Evolutionary conservation across 2,797 vertebrate genomes (phyloP), one percentile per base, ranked within the genome.

Genomic region (Argyrosomus regius): DNA sequence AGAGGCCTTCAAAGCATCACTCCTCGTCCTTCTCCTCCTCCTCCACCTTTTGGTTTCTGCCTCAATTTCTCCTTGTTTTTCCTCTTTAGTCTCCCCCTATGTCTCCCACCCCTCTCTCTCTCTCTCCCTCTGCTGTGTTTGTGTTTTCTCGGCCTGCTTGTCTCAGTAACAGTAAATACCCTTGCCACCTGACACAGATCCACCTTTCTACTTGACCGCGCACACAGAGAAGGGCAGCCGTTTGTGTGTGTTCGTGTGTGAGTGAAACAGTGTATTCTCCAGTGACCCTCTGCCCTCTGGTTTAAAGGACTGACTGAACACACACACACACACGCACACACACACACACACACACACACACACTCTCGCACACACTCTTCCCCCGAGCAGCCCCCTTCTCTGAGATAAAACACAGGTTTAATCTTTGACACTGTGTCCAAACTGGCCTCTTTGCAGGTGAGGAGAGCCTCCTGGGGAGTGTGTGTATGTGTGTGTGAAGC

Each of bases 181-280:
- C 93, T 83, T 84, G 90, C 91, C 93, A 92, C 92, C 93, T 93
- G 90, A 95, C 93, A 95, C 92, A 95, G 90, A 94, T 93, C 89
- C 92, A 93, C 92, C 92, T 94, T 96, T 94, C 93, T 93, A 93
- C 93, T 94, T 95, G 94, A 95, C 94, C 94, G 92, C 91, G 85
- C 94, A 91, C 91, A 91, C 84, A 87, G 89, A 88, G 87, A 83
- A 88, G 89, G 89, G 84, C 87, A 92, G 89, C 80, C 78, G 54
- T 81, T 62, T 80, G 72, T 46, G 84, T 67, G 81, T 48, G 79
- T 31, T 78, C 41, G 72, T 63, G 71, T 35, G 53, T 43, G 72
- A 62, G 65, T 45, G 63, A 62, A 81, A 81, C 68, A 81, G 84
- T 82, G 87, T 91, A 92, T 94, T 93, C 92, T 94, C 94, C 85